phyloP scores from a whole-genome alignment of 2,797 vertebrate species.

The Acrossocheilus fasciatus region DNA sequence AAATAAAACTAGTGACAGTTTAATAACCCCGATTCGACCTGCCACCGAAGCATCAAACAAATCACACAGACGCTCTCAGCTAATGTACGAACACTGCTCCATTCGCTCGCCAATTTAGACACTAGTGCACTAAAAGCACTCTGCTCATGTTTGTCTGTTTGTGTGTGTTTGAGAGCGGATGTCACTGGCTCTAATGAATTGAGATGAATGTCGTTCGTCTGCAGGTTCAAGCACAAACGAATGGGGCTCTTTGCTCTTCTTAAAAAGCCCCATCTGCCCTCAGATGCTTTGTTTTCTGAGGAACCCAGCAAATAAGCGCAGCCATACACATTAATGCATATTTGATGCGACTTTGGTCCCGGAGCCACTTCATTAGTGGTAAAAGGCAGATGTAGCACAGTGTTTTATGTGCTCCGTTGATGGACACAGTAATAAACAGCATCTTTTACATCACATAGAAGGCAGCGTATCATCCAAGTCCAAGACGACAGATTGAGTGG shows the following conservation, averaged over 20 bases:
- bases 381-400: slow-evolving; percentile 7
- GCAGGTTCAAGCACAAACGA: slow-evolving; percentile 77
- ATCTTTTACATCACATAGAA: not conserved
- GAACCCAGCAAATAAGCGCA: not conserved
- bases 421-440: not conserved
- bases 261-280: slow-evolving; percentile 66
- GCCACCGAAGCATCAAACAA: not conserved
- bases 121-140: slow-evolving; percentile 64
- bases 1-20: not conserved
- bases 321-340: slow-evolving; percentile 21
- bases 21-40: not conserved
- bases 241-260: slow-evolving; percentile 81
- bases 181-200: slow-evolving; percentile 75
- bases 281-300: not conserved
- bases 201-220: slow-evolving; percentile 80
- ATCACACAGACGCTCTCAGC: not conserved
- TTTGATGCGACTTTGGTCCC: slow-evolving; percentile 6
- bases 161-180: slow-evolving; percentile 3
- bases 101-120: not conserved
- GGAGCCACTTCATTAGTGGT: slow-evolving; percentile 19
- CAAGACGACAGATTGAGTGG: not conserved
- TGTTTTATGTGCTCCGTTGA: slow-evolving; percentile 1
- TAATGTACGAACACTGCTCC: not conserved
- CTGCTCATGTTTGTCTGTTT: not conserved
- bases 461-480: not conserved